These are phyloP conservation scores for Menidia menidia DNA, from an alignment of 2,797 vertebrate species.

Conservation along the genomic window DNA sequence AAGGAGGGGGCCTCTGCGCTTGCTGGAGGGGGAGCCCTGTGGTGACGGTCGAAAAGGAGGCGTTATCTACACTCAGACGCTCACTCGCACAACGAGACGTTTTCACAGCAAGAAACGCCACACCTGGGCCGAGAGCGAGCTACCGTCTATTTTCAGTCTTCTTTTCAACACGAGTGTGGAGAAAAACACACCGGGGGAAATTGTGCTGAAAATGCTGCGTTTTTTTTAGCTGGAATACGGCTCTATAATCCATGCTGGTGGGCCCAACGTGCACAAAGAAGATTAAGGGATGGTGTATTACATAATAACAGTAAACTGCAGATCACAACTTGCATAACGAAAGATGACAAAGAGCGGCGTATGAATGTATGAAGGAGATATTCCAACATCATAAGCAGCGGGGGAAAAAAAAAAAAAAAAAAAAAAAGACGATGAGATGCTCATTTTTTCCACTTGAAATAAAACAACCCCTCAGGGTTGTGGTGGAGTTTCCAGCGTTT, in stretches of 20 bases:
- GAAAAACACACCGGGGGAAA: background rate
- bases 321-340: conserved; percentile 62
- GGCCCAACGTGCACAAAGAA: conserved; percentile 34
- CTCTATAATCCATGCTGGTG: conserved; percentile 2
- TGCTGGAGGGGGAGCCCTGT: conserved; percentile 99
- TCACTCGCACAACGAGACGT: conserved; percentile 8
- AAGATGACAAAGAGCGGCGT: conserved; percentile 15
- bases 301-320: conserved; percentile 49
- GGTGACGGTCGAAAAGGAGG: conserved; percentile 87
- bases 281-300: conserved; percentile 54
- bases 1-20: conserved; percentile 97
- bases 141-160: background rate
- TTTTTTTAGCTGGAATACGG: background rate
- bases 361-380: background rate
- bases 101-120: conserved; percentile 19
- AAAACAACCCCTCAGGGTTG: background rate
- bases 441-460: background rate
- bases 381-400: no score
- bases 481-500: no score
- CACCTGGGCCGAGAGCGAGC: background rate
- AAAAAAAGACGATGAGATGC: no score
- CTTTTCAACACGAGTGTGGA: background rate
- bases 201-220: background rate
- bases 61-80: conserved; percentile 67
- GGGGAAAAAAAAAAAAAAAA: no score